Evolutionary conservation across 2,888 invertebrate genomes (phyloP).

Genomic region (Cosmorhoe ocellata): DNA sequence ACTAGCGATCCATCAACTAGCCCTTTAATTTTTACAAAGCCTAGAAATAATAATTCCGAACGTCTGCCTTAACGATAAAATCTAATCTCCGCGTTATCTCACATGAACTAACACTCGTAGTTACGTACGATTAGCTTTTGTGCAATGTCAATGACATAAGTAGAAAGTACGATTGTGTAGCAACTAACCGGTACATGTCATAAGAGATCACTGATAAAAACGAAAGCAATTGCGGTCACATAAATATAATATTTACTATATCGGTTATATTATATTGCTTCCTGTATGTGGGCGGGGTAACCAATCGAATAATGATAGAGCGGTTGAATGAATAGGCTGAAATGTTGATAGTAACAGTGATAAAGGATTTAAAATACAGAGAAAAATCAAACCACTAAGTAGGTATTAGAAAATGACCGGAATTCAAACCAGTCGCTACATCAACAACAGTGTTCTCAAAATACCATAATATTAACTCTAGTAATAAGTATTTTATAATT

Average conservation of each 20-base stretch:
- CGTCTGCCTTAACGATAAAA: background rate
- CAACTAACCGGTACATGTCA: slow-evolving; percentile 48
- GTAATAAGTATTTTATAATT: too few relatives aligned
- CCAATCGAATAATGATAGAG: background rate
- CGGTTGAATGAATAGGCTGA: too few relatives aligned
- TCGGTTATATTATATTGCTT: slow-evolving; percentile 29
- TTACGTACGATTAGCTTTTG: slow-evolving; percentile 21
- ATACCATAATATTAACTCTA: too few relatives aligned
- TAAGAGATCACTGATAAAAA: slow-evolving; percentile 59
- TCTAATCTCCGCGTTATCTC: background rate
- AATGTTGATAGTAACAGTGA: too few relatives aligned
- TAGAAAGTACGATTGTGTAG: slow-evolving; percentile 57
- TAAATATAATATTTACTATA: slow-evolving; percentile 24
- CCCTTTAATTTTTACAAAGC: too few relatives aligned
- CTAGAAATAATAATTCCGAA: too few relatives aligned
- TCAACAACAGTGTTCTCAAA: too few relatives aligned
- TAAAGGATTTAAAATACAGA: too few relatives aligned
- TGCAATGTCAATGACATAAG: slow-evolving; percentile 61
- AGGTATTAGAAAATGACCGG: too few relatives aligned
- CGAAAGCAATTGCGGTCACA: slow-evolving; percentile 54
- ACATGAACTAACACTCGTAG: slow-evolving; percentile 34
- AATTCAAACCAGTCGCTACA: too few relatives aligned
- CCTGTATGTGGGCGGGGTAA: slow-evolving; percentile 15
- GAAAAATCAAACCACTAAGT: too few relatives aligned
- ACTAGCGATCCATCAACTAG: too few relatives aligned